Conservation (phyloP, 2,888 invertebrate species). For the Micoletzkya japonica region DNA sequence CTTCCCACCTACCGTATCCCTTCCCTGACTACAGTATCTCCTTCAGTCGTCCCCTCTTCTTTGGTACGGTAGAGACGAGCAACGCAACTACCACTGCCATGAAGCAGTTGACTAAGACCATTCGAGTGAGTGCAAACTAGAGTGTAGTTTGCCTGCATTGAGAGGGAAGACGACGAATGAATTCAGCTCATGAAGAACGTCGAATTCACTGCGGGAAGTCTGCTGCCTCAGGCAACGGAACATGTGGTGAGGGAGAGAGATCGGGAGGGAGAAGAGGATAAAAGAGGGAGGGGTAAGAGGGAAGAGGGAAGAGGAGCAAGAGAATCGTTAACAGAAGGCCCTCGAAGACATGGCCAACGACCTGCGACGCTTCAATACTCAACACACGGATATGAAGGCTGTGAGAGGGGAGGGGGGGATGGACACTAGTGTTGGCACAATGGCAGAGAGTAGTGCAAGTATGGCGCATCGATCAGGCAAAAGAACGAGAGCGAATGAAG, state of each 20-base stretch:
- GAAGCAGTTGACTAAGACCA: background rate
- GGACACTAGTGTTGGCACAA: too few species aligned
- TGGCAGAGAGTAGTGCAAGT: too few species aligned
- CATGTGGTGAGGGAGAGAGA: conserved; percentile 9
- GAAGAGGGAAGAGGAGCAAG: too few species aligned
- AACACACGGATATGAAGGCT: conserved; percentile 8
- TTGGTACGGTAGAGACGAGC: conserved; percentile 11
- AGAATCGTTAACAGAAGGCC: conserved; percentile 4
- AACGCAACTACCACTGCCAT: background rate
- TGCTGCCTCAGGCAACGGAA: conserved; percentile 11
- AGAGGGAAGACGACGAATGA: background rate
- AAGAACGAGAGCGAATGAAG: too few species aligned
- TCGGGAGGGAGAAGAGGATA: too few species aligned
- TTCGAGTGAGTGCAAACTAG: background rate
- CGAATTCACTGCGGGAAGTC: conserved; percentile 14
- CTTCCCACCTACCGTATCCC: too few species aligned
- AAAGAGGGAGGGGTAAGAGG: too few species aligned
- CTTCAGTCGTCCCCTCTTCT: conserved; percentile 20
- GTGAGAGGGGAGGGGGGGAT: too few species aligned
- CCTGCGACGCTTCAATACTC: conserved; percentile 19
- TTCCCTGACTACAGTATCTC: too few species aligned
- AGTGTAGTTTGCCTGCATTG: background rate
- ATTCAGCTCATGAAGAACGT: conserved; percentile 9
- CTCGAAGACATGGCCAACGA: conserved; percentile 7
- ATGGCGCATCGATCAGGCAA: too few species aligned